phyloP scores from a whole-genome alignment of 2,888 invertebrate species.

The Charanyca ferruginea region DNA sequence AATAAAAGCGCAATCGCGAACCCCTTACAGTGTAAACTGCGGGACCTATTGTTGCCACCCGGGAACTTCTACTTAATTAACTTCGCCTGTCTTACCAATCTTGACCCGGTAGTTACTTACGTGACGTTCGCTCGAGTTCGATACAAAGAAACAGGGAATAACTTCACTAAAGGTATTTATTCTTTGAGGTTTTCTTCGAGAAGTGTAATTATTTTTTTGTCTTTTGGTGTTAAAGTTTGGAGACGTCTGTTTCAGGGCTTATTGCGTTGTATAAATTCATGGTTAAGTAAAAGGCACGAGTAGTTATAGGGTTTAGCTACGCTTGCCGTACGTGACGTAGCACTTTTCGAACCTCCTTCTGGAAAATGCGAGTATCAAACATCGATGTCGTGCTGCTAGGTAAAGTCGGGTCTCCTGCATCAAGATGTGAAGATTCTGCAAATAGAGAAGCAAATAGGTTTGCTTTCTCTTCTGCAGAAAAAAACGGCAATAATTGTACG shows the following conservation, averaged over 20 bases:
- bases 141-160: conserved; percentile 53
- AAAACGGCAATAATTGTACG: too few species aligned
- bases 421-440: too few species aligned
- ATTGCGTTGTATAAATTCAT: too few species aligned
- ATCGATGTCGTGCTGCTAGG: too few species aligned
- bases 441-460: too few species aligned
- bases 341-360: too few species aligned
- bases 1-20: conserved; percentile 70
- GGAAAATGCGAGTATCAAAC: too few species aligned
- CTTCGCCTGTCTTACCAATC: conserved; percentile 64
- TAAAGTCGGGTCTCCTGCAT: too few species aligned
- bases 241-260: background rate
- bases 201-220: background rate
- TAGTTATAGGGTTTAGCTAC: too few species aligned
- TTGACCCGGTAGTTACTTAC: conserved; percentile 59
- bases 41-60: conserved; percentile 67
- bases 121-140: conserved; percentile 42
- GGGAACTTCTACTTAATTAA: conserved; percentile 64
- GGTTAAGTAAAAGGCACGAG: too few species aligned
- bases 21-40: conserved; percentile 68
- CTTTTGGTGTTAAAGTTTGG: background rate
- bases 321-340: too few species aligned
- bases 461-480: too few species aligned
- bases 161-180: conserved; percentile 38
- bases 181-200: conserved; percentile 25